Percentiles rank a stretch among this genome's conserved stretches.
Evolutionary conservation across 2,113 vertebrate genomes (phyloP).

Genomic region (Lampris megalopsis): DNA sequence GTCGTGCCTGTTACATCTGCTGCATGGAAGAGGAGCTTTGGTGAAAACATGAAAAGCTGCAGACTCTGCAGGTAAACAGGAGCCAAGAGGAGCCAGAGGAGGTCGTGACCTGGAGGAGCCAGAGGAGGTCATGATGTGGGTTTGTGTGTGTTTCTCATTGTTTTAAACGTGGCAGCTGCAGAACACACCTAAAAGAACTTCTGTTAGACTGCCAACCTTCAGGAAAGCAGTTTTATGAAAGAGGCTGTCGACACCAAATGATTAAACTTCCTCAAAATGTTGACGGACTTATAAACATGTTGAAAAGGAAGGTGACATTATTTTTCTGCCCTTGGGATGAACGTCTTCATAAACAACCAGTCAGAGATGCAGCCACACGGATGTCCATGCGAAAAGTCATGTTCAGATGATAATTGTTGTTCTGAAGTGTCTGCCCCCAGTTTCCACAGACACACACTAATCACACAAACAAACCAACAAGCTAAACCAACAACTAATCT

Average conservation of each 20-base stretch:
- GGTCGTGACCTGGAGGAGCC: not conserved
- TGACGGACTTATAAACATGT: not conserved
- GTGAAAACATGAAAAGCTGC: no score
- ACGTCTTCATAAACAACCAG: no score
- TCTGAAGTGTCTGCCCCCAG: not conserved
- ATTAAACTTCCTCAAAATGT: constrained; percentile 28
- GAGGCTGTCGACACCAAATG: not conserved
- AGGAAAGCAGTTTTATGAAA: no score
- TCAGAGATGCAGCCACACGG: no score
- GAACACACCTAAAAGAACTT: no score
- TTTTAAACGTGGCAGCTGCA: no score
- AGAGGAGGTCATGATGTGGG: not conserved
- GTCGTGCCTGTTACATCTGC: no score
- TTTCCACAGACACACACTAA: constrained; percentile 14
- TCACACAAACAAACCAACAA: constrained; percentile 39
- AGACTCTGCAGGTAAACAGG: no score
- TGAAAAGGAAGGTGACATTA: not conserved
- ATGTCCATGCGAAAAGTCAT: not conserved
- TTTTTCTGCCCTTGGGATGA: no score
- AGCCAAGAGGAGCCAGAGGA: not conserved
- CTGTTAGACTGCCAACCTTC: no score
- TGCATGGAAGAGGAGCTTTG: no score
- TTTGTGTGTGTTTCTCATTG: no score
- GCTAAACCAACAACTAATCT: constrained; percentile 46
- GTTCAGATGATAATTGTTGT: not conserved